Base-by-base conservation (phyloP, 1,140 invertebrate genomes). In the Sesamia nonagrioides region DNA sequence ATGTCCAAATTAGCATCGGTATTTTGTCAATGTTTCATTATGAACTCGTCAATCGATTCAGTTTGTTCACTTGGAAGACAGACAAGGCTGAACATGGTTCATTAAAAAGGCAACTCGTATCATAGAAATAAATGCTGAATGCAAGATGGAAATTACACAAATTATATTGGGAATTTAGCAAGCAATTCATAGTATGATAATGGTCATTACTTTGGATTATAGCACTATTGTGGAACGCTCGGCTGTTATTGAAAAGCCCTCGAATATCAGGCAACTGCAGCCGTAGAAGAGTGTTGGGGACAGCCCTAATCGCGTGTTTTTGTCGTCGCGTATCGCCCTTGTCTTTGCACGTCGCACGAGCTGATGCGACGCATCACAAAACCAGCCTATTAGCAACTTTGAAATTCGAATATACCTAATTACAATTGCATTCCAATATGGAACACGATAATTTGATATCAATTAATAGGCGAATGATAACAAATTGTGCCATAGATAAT, bases 11-110 rank as follows among this genome's bases (percentile, higher is more conserved):
- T 17, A 13, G 60, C 27, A 61, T 61, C 60, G 60, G 48, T 37
- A 71, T 71, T 52, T 71, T 71, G 68, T 71, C 66, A 77, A 56
- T 77, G 37, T 72, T 40, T 73, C 33, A 45, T 66, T 21, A 37
- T 21, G 40, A 42, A 21, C 61, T 21, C 60, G 35, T 61, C 60
- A 61, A 61, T 61, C 60, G 60, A 15, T 6, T 71, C 15, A 52
- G 33, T 52, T 35, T 15, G 11, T 35, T 52, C 48, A 11, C 3
- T 45, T 60, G 33, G 6, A 27, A 60, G 56, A 5, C 33, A 15
- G 27, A 33, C 21, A 35, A 60, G 11, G 27, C 27, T 42, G 17
- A 18, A 18, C 37, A 66, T 42, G 61, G 37, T 21, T 66, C 27
- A 42, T 18, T 66, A 42, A 66, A 18, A 13, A 42, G 35, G 42